Evolutionary conservation across 2,113 vertebrate genomes (phyloP).

Genomic region (Prochilodus magdalenae): DNA sequence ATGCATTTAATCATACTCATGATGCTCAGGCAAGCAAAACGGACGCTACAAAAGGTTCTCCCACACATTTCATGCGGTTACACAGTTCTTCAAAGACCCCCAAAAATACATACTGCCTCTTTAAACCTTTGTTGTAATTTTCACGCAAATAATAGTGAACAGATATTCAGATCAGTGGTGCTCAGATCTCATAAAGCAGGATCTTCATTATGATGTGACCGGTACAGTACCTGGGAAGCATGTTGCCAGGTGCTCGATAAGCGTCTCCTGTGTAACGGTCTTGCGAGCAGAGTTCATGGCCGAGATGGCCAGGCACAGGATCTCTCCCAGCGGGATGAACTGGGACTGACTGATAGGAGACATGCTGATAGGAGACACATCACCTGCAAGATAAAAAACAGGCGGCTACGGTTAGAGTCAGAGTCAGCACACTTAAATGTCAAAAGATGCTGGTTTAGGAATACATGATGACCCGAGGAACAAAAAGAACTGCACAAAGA

Average conservation of each 20-base stretch:
- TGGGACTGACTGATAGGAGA: constrained; percentile 99
- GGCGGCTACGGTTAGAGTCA: constrained; percentile 63
- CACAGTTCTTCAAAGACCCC: too few species aligned
- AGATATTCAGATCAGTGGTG: background rate
- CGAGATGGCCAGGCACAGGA: constrained; percentile 98
- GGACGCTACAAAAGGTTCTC: too few species aligned
- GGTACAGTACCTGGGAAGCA: constrained; percentile 94
- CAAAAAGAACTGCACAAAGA: too few species aligned
- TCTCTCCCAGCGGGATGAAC: constrained; percentile 98
- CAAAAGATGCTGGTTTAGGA: background rate
- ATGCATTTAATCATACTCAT: too few species aligned
- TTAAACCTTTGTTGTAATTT: background rate
- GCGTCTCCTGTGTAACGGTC: constrained; percentile 95
- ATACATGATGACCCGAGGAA: too few species aligned
- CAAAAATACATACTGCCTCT: too few species aligned
- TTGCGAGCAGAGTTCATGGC: constrained; percentile 97
- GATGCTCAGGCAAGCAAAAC: too few species aligned
- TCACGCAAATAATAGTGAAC: background rate
- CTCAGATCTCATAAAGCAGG: background rate
- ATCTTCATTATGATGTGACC: background rate
- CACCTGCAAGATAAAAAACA: constrained; percentile 81
- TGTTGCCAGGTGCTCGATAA: constrained; percentile 95
- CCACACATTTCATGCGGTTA: too few species aligned
- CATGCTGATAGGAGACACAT: constrained; percentile 99
- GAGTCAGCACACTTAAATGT: constrained; percentile 16